Conservation (phyloP, 2,888 invertebrate genomes). For the Microchrysa polita region DNA sequence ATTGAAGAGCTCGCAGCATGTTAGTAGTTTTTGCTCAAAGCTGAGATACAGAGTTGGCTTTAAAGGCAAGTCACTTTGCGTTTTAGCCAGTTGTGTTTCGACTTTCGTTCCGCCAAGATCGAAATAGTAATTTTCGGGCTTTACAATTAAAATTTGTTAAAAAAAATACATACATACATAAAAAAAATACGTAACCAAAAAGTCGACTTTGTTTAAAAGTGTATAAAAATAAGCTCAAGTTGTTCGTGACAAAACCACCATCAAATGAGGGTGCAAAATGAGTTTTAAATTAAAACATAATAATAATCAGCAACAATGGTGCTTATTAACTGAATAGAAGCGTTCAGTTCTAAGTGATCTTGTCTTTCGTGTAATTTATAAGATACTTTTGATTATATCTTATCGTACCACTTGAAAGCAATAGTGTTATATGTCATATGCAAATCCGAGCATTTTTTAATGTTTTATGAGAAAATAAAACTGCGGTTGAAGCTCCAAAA, state of each 20-base stretch:
- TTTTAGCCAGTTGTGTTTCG: constrained; percentile 33
- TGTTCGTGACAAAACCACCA: constrained; percentile 30
- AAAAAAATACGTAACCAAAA: background rate
- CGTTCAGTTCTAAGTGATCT: no score
- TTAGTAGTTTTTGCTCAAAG: no score
- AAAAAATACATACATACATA: background rate
- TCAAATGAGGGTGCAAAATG: constrained; percentile 18
- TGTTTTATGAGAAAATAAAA: background rate
- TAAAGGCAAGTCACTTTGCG: constrained; percentile 26
- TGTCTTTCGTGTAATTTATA: no score
- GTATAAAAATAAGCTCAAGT: background rate
- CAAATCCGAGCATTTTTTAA: no score
- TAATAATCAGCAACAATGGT: background rate
- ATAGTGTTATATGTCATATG: background rate
- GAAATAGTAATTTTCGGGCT: constrained; percentile 1
- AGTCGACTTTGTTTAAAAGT: background rate
- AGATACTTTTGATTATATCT: background rate
- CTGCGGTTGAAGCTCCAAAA: background rate
- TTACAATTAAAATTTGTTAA: background rate
- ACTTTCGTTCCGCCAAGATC: constrained; percentile 32
- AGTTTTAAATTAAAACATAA: constrained; percentile 9
- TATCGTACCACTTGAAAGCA: background rate
- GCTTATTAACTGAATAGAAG: constrained; percentile 2
- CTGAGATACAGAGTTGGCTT: constrained; percentile 2
- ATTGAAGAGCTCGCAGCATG: no score